Conservation (phyloP, 2,888 invertebrate species). For the Dasypogon diadema region DNA sequence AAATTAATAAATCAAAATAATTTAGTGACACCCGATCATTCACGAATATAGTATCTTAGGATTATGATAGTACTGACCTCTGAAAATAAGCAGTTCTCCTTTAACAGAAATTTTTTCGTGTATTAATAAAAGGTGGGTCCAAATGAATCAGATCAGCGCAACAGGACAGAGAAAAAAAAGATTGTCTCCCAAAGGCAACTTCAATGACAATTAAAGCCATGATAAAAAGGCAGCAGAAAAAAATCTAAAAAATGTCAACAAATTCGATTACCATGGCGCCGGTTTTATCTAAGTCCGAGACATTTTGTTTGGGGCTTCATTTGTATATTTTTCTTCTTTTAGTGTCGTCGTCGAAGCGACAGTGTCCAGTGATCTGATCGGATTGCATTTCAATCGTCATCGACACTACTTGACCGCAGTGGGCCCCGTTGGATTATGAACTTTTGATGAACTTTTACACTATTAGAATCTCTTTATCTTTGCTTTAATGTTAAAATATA, state of each 20-base stretch:
- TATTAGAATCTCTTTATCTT: slow-evolving; percentile 30
- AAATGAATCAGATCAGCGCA: slow-evolving; percentile 2
- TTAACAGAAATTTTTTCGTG: background rate
- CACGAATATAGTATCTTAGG: too few relatives aligned
- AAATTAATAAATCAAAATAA: too few relatives aligned
- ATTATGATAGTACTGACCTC: background rate
- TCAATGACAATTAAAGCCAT: slow-evolving; percentile 47
- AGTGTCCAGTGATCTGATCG: background rate
- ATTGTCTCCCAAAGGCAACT: slow-evolving; percentile 40
- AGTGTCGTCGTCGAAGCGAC: background rate
- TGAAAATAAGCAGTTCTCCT: background rate
- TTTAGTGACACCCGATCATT: too few relatives aligned
- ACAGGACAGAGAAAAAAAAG: background rate
- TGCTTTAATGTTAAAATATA: slow-evolving; percentile 1
- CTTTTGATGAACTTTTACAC: slow-evolving; percentile 43
- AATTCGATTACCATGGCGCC: slow-evolving; percentile 67
- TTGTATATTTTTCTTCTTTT: background rate
- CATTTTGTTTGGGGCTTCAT: slow-evolving; percentile 60
- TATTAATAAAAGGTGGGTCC: slow-evolving; percentile 28
- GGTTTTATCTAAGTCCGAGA: slow-evolving; percentile 69
- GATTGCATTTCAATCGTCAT: too few relatives aligned
- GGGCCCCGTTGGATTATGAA: slow-evolving; percentile 1
- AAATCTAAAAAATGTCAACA: slow-evolving; percentile 58
- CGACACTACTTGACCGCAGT: slow-evolving; percentile 8
- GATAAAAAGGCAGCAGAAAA: slow-evolving; percentile 47